Evolutionary conservation across 1,140 invertebrate genomes (phyloP).

Genomic region (Hermatobates lingyangjiaoensis): DNA sequence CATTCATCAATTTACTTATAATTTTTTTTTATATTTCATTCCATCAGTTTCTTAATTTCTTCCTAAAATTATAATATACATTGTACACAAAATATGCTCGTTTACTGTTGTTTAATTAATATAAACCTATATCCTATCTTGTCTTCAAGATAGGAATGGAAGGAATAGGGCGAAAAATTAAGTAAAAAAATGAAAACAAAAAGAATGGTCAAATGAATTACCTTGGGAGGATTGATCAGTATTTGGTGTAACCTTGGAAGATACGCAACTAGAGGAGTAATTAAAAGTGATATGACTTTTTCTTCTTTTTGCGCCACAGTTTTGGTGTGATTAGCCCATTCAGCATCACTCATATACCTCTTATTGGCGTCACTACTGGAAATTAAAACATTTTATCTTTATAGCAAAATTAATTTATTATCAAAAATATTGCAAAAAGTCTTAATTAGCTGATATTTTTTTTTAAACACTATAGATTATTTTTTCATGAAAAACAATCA

Average conservation of each 20-base stretch:
- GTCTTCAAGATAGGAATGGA: background rate
- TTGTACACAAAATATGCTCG: background rate
- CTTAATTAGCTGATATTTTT: too few relatives aligned
- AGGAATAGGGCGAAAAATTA: background rate
- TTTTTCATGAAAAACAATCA: too few relatives aligned
- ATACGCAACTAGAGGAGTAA: constrained; percentile 37
- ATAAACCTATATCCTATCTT: background rate
- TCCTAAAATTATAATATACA: background rate
- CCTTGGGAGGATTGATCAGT: constrained; percentile 50
- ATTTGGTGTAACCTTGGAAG: constrained; percentile 51
- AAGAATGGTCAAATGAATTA: constrained; percentile 21
- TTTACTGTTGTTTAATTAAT: background rate
- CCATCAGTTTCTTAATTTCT: background rate
- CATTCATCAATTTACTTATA: too few relatives aligned
- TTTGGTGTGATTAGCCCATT: background rate
- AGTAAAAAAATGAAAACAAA: background rate
- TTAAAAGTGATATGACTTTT: constrained; percentile 5
- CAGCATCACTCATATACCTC: background rate
- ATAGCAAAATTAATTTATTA: background rate
- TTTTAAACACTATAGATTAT: too few relatives aligned
- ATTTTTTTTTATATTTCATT: background rate
- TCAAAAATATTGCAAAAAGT: background rate
- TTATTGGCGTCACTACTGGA: background rate
- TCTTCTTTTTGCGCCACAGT: background rate
- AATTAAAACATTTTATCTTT: background rate